Evolutionary conservation across 2,113 vertebrate genomes (phyloP).

Genomic region (Elgaria multicarinata): DNA sequence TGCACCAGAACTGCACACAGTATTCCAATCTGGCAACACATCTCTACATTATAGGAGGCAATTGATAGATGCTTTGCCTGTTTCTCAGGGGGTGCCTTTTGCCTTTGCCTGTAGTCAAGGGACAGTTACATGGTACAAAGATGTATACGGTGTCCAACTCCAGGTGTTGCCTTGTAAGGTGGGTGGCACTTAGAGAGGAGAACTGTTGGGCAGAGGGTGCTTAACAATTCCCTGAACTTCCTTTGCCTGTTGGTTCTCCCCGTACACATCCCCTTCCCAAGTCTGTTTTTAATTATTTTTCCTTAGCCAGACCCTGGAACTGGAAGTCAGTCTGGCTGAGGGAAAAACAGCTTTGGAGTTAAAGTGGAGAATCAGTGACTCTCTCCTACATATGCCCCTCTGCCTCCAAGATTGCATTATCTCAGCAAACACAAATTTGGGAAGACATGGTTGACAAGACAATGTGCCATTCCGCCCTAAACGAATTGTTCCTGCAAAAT

Average conservation of each 20-base stretch:
- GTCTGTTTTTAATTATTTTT: too few relatives aligned
- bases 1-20: background rate
- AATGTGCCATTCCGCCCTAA: background rate
- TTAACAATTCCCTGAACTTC: background rate
- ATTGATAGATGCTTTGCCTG: background rate
- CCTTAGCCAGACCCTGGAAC: background rate
- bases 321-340: background rate
- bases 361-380: background rate
- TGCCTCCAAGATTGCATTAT: background rate
- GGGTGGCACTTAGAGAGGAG: background rate
- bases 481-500: background rate
- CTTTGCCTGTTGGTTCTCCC: background rate
- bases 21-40: background rate
- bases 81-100: background rate
- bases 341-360: too few relatives aligned
- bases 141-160: background rate
- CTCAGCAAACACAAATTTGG: background rate
- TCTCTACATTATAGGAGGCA: background rate
- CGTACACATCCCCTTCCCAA: background rate
- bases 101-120: background rate
- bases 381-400: background rate
- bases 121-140: too few relatives aligned
- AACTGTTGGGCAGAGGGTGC: background rate
- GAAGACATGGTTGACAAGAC: background rate
- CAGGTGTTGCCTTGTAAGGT: background rate